phyloP scores from a whole-genome alignment of 2,113 vertebrate species.

The Phasianus colchicus region DNA sequence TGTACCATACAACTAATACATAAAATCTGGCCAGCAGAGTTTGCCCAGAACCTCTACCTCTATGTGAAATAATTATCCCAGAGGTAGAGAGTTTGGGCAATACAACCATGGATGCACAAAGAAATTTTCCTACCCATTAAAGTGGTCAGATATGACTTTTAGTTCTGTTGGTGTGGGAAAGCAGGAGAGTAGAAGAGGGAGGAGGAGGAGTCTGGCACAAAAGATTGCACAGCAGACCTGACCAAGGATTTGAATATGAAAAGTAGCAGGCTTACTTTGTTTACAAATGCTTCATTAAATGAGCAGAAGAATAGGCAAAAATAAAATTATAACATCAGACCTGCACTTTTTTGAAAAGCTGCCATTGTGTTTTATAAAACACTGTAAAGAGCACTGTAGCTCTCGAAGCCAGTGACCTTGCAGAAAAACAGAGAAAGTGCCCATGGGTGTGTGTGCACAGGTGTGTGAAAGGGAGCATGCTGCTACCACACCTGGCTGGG shows the following conservation, averaged over 20 bases:
- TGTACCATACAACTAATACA: neutral
- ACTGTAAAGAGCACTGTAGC: no score
- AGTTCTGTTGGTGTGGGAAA: neutral
- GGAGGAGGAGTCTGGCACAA: neutral
- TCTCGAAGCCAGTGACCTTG: neutral
- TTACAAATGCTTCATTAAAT: neutral
- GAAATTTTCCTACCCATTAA: neutral
- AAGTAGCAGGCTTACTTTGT: neutral
- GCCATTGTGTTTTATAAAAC: neutral
- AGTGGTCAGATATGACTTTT: neutral
- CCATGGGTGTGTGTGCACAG: accelerated
- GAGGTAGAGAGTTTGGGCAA: neutral
- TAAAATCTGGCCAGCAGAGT: neutral
- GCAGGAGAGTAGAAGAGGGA: neutral
- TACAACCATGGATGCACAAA: neutral
- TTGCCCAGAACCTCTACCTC: no score
- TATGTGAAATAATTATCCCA: neutral
- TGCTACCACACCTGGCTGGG: accelerated
- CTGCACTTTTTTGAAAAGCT: neutral
- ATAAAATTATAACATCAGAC: neutral
- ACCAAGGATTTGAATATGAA: neutral
- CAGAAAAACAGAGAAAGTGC: neutral
- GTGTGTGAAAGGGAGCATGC: accelerated
- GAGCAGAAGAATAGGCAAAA: neutral
- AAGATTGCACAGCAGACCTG: neutral